Conservation (phyloP, 2,888 invertebrate genomes). For the Noctuana brunneofusca region DNA sequence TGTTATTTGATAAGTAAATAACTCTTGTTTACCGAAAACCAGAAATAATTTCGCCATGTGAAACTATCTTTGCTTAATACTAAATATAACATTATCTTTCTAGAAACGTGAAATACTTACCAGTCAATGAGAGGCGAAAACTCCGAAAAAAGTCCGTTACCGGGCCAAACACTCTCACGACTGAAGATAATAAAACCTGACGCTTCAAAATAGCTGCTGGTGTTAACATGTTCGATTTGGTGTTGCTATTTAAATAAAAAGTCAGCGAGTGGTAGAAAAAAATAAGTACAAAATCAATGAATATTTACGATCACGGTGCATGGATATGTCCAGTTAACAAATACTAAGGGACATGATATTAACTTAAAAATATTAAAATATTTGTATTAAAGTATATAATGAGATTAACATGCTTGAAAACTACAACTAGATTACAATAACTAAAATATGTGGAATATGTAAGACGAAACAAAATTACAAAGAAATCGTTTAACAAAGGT, state of each 20-base stretch:
- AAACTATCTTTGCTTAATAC: constrained; percentile 15
- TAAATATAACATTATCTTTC: constrained; percentile 12
- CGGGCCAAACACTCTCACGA: constrained; percentile 9
- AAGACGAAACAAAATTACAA: constrained; percentile 3
- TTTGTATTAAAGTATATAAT: not conserved
- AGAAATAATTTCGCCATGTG: constrained; percentile 1
- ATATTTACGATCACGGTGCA: constrained; percentile 10
- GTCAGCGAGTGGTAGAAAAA: constrained; percentile 13
- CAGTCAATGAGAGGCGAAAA: constrained; percentile 12
- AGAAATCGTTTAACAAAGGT: constrained; percentile 1
- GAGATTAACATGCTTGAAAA: constrained; percentile 5
- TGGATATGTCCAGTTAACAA: constrained; percentile 18
- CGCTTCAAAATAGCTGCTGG: constrained; percentile 16
- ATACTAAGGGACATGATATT: constrained; percentile 8
- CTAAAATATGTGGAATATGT: not conserved
- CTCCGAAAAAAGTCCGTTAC: constrained; percentile 14
- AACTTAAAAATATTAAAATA: constrained; percentile 5
- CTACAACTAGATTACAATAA: constrained; percentile 1
- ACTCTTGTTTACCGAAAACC: constrained; percentile 16
- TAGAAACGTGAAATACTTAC: constrained; percentile 16
- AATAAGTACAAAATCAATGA: constrained; percentile 12
- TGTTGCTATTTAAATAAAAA: constrained; percentile 16
- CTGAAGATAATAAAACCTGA: constrained; percentile 7
- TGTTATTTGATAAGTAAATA: constrained; percentile 14
- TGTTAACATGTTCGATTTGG: constrained; percentile 11